These are phyloP conservation scores for Odocoileus virginianus DNA, from an alignment of 2,113 vertebrate genomes.

Conservation along the genomic window DNA sequence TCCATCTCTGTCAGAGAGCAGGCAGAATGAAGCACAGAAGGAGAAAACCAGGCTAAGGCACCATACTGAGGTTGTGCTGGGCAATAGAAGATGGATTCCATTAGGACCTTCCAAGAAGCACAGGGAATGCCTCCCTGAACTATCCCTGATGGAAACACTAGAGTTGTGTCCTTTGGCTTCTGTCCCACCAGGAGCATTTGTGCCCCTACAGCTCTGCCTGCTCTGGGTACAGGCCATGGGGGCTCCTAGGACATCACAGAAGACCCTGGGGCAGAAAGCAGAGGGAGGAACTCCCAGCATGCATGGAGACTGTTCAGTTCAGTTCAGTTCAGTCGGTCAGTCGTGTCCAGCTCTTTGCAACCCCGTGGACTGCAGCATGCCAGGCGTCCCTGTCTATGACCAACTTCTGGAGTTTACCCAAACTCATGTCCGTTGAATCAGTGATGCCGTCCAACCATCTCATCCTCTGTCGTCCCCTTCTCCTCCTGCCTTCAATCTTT, in stretches of 20 bases:
- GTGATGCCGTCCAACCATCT: not conserved
- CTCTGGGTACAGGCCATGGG: accelerated
- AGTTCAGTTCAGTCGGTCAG: not conserved
- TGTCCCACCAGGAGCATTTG: not conserved
- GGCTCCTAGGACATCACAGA: not conserved
- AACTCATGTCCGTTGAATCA: not conserved
- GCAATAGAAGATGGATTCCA: not conserved
- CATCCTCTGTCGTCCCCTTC: not conserved
- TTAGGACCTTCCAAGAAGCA: not conserved
- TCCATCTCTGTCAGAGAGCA: not conserved
- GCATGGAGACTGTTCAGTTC: not conserved
- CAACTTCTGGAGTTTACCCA: not conserved
- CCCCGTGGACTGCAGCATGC: accelerated
- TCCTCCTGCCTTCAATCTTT: not conserved
- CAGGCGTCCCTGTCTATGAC: not conserved
- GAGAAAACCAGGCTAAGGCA: not conserved
- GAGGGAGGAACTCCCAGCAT: not conserved
- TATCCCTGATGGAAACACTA: not conserved
- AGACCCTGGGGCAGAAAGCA: not conserved
- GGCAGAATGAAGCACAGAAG: not conserved
- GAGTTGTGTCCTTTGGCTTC: too few species aligned
- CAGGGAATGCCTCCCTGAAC: not conserved
- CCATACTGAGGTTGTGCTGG: not conserved
- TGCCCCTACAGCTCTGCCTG: not conserved
- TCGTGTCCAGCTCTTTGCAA: accelerated